Evolutionary conservation across 92 coral and sea anemone genomes (phyloP), one percentile per base, ranked within the genome.

Genomic region (Nematostella vectensis): DNA sequence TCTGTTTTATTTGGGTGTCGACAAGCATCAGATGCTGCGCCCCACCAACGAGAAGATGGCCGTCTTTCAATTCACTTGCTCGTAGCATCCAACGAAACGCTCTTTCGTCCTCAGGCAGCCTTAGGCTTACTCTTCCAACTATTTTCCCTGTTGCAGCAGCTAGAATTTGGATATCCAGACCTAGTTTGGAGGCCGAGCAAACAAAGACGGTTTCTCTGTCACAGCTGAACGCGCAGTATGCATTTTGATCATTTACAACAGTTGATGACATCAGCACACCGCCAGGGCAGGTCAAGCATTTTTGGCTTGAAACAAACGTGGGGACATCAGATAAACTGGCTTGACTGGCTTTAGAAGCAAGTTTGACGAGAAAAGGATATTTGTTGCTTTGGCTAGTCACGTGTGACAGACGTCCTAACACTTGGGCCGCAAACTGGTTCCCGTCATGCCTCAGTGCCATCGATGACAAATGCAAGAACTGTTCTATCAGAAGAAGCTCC

Each of bases 221-320:
- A 43, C 69, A 61, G 43, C 72, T 74, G 50, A 71, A 74, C 26
- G 59, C 57, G 48, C 74, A 61, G 43, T 50, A 52, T 11, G 81
- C 59, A 56, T 80, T 74, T 37, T 80, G 81, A 63, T 72, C 86
- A 48, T 75, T 65, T 11, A 74, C 77, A 21, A 59, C 62, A 11
- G 58, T 53, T 0, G 87, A 71, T 21, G 79, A 76, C 2, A 80
- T 57, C 60, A 80, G 42, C 16, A 71, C 63, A 11, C 87, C 87
- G 13, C 81, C 87, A 22, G 87, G 74, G n/a, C 81, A 74, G 0
- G 81, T 61, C n/a, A 80, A 75, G 18, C 87, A 68, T 55, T 67
- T 63, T 26, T 54, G 24, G 22, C 79, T 75, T 22, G 87, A 67
- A 31, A 74, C 50, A 61, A 80, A 80, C 50, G 60, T 73, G 19